Base-by-base conservation (phyloP, 2,113 vertebrate genomes). In the Labrus mixtus region DNA sequence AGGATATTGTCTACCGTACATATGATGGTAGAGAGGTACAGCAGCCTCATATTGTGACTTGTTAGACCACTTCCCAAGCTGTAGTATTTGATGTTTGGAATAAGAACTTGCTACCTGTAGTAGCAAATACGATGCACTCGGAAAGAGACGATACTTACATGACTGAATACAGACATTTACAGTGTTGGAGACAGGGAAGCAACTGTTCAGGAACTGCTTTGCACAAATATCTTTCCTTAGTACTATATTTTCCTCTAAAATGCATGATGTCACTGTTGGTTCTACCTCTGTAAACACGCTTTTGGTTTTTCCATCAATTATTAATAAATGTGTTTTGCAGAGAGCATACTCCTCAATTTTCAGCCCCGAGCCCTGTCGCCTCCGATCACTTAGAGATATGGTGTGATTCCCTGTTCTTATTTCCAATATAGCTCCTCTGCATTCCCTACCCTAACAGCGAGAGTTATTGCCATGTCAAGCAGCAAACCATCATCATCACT, bases 381-480 rank as follows among this genome's bases (percentile, higher is more conserved):
- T 68, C 77, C 79, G 67, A 37, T 78, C 76, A 81, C 73, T 55
- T 22, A 54, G 60, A 76, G 74, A 68, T 57, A 19, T 16, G 39
- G 29, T 51, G 56, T 75, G 75, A 84, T 73, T 50, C 60, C 53
- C 60, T 41, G 25, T 68, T 69, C 65, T 59, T 77, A 72, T 81
- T 81, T 69, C 74, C 84, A 78, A 85, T 84, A 66, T 82, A 74
- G 50, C 69, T 68, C 58, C 75, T 58, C 43, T 57, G 57, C 67
- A 61, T 64, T 50, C 23, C 41, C n/a, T 73, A 15, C 53, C 23
- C 53, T 75, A 61, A 76, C 22, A 55, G 70, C 58, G 33, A 10
- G 67, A 76, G 85, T 84, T 81, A 86, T 84, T 79, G 69, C 82
- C 37, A 50, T 74, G 80, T 85, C 78, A 83, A 57, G 50, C 41